phyloP scores from a whole-genome alignment of 2,113 vertebrate genomes.

The Phalacrocorax aristotelis region DNA sequence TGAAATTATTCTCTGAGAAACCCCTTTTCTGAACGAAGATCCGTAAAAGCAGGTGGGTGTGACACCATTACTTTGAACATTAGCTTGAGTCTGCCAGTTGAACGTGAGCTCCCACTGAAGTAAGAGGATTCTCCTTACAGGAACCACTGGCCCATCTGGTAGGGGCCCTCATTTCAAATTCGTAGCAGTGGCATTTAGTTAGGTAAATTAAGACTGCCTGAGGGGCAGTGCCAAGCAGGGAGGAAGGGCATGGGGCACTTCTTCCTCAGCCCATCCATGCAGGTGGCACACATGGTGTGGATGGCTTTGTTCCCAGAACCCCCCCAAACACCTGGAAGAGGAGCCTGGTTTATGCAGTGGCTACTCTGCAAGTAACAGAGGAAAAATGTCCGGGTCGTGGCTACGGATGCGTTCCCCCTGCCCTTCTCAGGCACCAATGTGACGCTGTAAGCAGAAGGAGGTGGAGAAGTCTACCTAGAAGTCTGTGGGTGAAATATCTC shows the following conservation, averaged over 20 bases:
- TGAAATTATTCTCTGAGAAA: not conserved
- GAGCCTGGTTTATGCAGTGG: not conserved
- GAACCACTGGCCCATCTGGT: not conserved
- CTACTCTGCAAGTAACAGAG: not conserved
- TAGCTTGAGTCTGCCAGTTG: not conserved
- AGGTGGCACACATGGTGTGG: not conserved
- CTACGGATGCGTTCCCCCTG: not conserved
- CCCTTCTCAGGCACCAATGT: too few species aligned
- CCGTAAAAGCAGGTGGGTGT: not conserved
- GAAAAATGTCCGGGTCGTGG: not conserved
- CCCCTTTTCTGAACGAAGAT: not conserved
- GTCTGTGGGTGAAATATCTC: not conserved
- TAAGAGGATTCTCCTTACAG: not conserved
- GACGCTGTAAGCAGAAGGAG: not conserved
- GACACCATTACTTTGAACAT: accelerated
- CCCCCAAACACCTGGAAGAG: not conserved
- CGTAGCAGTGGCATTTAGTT: not conserved
- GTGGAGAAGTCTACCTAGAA: not conserved
- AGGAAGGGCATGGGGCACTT: not conserved
- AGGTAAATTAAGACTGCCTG: too few species aligned
- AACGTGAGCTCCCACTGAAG: not conserved
- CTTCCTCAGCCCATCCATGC: not conserved
- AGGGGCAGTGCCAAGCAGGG: not conserved
- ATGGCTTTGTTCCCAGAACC: not conserved
- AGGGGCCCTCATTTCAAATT: too few species aligned